Base-by-base conservation (phyloP, 2,888 invertebrate genomes). In the Dermolepida albohirtum region DNA sequence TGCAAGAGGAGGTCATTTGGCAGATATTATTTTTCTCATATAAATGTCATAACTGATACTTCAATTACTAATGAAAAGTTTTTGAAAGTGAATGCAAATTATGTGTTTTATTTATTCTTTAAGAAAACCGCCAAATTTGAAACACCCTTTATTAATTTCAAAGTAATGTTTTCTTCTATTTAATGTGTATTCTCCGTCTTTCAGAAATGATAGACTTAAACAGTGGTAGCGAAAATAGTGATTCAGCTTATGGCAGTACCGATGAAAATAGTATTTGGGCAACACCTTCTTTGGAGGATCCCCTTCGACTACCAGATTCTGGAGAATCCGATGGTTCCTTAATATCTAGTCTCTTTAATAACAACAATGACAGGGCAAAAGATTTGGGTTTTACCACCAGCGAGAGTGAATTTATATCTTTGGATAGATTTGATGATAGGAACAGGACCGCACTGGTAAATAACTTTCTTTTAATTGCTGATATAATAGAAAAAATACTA, bases 401-500 rank as follows among this genome's bases (percentile, higher is more conserved):
- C 62, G 84, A 84, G 50, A 81, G 78, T 50, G 84, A 84, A 69
- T 83, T 80, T 70, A 83, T 83, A 50, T 81, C 83, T 0, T 69
- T 83, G 70, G 83, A 83, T 67, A 73, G 82, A 5, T 74, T 82
- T 69, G 82, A 81, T 55, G 80, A 81, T 49, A 68, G 81, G 49
- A 81, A 78, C 63, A 71, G 79, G 50, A 77, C 74, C 11, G 77
- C 82, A 44, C 76, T 83, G 80, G 82, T 82, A 74, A 77, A 76
- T 70, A 41, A 0, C 5, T 57, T 43, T 8, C 16, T 17, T 10
- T 16, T 50, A n/a, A 43, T 29, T 50, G 49, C 22, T 22, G 4
- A 22, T 22, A 22, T 22, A n/a, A n/a, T n/a, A n/a, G n/a, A n/a
- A n/a, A n/a, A n/a, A n/a, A n/a, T n/a, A n/a, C n/a, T n/a, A n/a